These are phyloP conservation scores for Xanthorhoe designata DNA, from an alignment of 2,888 invertebrate genomes.

Conservation along the genomic window DNA sequence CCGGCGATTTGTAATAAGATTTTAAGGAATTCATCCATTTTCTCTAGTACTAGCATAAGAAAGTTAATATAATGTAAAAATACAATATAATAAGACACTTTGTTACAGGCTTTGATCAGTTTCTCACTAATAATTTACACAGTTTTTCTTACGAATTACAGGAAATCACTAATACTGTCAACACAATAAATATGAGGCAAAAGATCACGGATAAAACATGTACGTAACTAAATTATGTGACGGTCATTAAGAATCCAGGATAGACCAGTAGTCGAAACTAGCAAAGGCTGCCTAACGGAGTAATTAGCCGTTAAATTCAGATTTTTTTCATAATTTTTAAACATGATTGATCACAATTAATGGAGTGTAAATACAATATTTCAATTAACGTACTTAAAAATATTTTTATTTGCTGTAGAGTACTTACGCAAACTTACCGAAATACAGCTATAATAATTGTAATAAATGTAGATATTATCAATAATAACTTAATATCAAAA, in stretches of 20 bases:
- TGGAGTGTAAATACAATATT: neutral
- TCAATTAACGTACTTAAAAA: neutral
- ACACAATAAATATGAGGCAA: neutral
- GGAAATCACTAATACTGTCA: neutral
- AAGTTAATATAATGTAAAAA: slow-evolving; percentile 2
- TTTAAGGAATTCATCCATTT: neutral
- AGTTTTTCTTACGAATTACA: neutral
- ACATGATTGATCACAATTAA: too few relatives aligned
- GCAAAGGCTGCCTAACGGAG: neutral
- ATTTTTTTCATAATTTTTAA: too few relatives aligned
- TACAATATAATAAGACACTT: slow-evolving; percentile 16
- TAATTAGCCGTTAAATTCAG: too few relatives aligned
- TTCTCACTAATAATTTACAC: slow-evolving; percentile 4
- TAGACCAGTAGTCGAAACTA: too few relatives aligned
- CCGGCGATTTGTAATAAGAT: neutral
- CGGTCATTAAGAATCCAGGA: too few relatives aligned
- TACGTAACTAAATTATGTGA: too few relatives aligned
- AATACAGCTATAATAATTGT: slow-evolving; percentile 9
- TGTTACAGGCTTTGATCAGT: slow-evolving; percentile 12
- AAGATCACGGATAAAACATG: neutral
- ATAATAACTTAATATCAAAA: slow-evolving; percentile 8
- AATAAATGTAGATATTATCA: slow-evolving; percentile 9
- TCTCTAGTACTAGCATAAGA: neutral
- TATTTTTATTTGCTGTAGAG: neutral
- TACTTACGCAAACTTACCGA: neutral